Evolutionary conservation across 1,140 invertebrate species (phyloP).

Genomic region (Ceratoteleas bidentatus): DNA sequence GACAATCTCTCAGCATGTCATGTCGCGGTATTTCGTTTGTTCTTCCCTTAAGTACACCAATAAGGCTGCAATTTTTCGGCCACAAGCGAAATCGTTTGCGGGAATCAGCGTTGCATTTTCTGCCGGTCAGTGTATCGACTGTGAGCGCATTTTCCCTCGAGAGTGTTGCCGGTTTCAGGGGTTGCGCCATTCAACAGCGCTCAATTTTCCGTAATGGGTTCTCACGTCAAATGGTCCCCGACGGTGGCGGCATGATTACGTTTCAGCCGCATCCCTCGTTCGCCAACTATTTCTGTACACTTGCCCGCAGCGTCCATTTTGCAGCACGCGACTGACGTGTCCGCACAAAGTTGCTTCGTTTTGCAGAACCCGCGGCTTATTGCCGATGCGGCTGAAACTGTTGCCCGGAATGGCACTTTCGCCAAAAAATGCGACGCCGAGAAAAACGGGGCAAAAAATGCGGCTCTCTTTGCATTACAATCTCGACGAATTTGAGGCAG

Average conservation of each 20-base stretch:
- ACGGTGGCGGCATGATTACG: slow-evolving; percentile 57
- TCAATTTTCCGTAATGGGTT: slow-evolving; percentile 68
- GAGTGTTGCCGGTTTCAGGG: slow-evolving; percentile 33
- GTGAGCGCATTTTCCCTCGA: slow-evolving; percentile 20
- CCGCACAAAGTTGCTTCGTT: slow-evolving; percentile 20
- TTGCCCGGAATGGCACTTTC: slow-evolving; percentile 3
- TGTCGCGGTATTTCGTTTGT: too few relatives aligned
- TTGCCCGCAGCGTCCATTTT: slow-evolving; percentile 29
- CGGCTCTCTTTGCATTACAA: too few relatives aligned
- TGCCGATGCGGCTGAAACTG: slow-evolving; percentile 25
- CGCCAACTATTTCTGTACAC: slow-evolving; percentile 55
- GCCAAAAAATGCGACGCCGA: background rate
- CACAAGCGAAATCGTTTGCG: too few relatives aligned
- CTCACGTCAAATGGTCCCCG: slow-evolving; percentile 65
- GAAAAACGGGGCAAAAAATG: too few relatives aligned
- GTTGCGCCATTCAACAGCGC: slow-evolving; percentile 57
- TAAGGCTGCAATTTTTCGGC: too few relatives aligned
- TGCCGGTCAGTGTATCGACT: slow-evolving; percentile 28
- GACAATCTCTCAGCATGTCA: too few relatives aligned
- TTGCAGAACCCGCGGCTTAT: slow-evolving; percentile 16
- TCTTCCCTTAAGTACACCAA: too few relatives aligned
- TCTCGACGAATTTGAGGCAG: too few relatives aligned
- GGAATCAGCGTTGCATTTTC: background rate
- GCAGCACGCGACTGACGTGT: slow-evolving; percentile 16
- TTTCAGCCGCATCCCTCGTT: slow-evolving; percentile 57